phyloP scores from a whole-genome alignment of 1,140 invertebrate genomes.

The Triops longicaudatus region DNA sequence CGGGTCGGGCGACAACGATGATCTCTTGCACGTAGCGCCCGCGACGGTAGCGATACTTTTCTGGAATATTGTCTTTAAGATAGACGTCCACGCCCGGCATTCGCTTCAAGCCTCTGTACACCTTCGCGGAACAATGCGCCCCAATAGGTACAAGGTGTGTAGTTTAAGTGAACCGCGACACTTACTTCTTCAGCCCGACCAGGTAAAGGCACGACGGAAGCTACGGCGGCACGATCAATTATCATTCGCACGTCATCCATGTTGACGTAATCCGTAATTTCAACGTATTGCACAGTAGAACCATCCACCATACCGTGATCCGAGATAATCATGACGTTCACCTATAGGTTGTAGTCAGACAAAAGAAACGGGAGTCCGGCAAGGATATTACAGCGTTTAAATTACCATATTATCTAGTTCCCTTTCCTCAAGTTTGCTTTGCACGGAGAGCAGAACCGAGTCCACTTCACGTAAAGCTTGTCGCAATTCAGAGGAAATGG shows the following conservation, averaged over 20 bases:
- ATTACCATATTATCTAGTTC: constrained; percentile 23
- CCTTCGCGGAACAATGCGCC: background rate
- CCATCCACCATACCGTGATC: constrained; percentile 30
- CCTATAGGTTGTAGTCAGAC: constrained; percentile 20
- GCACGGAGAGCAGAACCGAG: constrained; percentile 16
- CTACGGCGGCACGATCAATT: constrained; percentile 26
- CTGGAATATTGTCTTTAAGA: constrained; percentile 36
- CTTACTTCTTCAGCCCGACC: constrained; percentile 23
- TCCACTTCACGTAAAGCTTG: constrained; percentile 27
- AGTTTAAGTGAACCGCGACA: background rate
- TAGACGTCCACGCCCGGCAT: constrained; percentile 36
- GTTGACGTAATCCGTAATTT: constrained; percentile 26
- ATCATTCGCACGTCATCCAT: constrained; percentile 25
- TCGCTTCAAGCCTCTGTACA: constrained; percentile 30
- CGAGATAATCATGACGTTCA: constrained; percentile 30
- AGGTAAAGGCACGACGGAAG: constrained; percentile 19
- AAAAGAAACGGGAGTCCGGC: background rate
- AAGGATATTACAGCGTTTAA: background rate
- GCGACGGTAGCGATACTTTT: constrained; percentile 37
- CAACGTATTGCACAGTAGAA: constrained; percentile 24
- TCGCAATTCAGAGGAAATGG: constrained; percentile 19
- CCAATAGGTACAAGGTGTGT: background rate
- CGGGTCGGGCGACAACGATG: constrained; percentile 33
- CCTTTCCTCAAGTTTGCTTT: constrained; percentile 17
- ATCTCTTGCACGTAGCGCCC: constrained; percentile 34